A percentile compares a stretch with the other conserved stretches of the same genome.
Conservation (phyloP, 1,140 invertebrate genomes). For the Panulirus ornatus region DNA sequence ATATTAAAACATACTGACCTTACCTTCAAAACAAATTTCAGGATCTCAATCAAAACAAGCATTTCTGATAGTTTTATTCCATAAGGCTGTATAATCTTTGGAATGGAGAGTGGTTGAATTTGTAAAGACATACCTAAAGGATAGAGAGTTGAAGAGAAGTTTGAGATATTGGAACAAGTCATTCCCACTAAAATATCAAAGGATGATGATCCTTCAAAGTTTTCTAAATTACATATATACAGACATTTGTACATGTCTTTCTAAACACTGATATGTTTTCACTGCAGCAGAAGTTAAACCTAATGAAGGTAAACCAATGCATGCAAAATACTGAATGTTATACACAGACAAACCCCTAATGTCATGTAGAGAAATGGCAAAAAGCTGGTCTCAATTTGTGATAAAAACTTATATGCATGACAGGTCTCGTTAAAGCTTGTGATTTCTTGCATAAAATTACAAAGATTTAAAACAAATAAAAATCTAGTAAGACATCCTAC, state of each 20-base stretch:
- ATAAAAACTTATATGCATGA: slow-evolving; percentile 27
- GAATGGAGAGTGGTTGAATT: slow-evolving; percentile 49
- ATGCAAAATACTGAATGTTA: slow-evolving; percentile 39
- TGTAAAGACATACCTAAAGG: not conserved
- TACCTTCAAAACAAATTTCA: not conserved
- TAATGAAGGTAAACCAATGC: not conserved
- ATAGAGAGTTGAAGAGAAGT: slow-evolving; percentile 1
- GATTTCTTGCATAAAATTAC: slow-evolving; percentile 1
- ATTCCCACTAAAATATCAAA: not conserved
- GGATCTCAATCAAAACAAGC: slow-evolving; percentile 1
- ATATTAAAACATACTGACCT: no score
- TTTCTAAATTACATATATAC: slow-evolving; percentile 60
- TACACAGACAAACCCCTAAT: not conserved
- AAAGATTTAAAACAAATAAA: not conserved
- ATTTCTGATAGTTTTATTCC: slow-evolving; percentile 37
- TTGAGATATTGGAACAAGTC: not conserved
- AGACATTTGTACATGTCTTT: slow-evolving; percentile 51
- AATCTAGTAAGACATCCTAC: not conserved
- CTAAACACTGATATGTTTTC: slow-evolving; percentile 51
- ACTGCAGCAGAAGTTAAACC: slow-evolving; percentile 17
- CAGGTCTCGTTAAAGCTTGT: not conserved
- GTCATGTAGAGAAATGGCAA: slow-evolving; percentile 9
- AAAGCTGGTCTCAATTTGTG: not conserved
- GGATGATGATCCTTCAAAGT: not conserved
- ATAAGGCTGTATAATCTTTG: slow-evolving; percentile 55